Evolutionary conservation across 2,113 vertebrate species (phyloP), one percentile per base, ranked within the genome.

Genomic region (Eonycteris spelaea): DNA sequence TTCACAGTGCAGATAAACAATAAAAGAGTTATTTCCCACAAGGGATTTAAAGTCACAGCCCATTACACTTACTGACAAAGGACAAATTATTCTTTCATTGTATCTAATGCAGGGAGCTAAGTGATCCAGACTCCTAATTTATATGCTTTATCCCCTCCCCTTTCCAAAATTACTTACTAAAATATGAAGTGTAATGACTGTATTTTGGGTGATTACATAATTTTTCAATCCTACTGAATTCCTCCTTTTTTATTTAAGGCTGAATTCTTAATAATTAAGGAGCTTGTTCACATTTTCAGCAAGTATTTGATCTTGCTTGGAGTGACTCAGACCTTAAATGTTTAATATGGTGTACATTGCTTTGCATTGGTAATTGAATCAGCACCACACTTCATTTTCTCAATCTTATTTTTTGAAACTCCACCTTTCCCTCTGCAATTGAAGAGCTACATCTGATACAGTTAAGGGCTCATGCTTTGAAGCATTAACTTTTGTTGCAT

Each of bases 1-100:
- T 95, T 63, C 12, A 0, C 0, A 35, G 63, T 86, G 51, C 10
- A 82, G 97, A 94, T 93, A 97, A 97, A 97, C 96, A 98, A 95
- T 73, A 92, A 89, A 94, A 51, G 86, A 97, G 75, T 92, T 96
- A 97, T 95, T 98, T 80, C 95, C 93, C 55, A 87, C 2, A 0
- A 14, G 96, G 88, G 43, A 78, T 86, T 97, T 96, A 90, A 94
- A 98, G 97, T 97, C 95, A 92, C 74, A 97, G 88, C 84, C 96
- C 94, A 82, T 98, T 96, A 96, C 85, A 84, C 94, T 90, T 94
- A 78, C 91, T 93, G 97, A 92, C 88, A 87, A 48, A 84, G 71
- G 6, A 90, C 78, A 96, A 95, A 87, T 97, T 95, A 73, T 70
- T 97, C 43, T 93, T 86, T n/a, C 63, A 51, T 61, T 93, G 53